Evolutionary conservation across 1,140 invertebrate genomes (phyloP).

Genomic region (Euwallacea similis): DNA sequence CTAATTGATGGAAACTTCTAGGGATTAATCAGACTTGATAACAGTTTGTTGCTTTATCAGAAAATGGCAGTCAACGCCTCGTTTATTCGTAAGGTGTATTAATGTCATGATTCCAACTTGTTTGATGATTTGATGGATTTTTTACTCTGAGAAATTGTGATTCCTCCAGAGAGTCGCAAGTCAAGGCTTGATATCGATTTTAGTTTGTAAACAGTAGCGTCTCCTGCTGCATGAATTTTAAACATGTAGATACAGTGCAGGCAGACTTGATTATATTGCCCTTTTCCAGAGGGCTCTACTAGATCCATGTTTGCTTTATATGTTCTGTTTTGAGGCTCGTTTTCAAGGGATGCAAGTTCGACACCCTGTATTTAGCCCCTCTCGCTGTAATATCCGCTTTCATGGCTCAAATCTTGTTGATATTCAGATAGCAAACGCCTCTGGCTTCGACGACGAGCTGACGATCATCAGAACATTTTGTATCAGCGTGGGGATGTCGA

Average conservation of each 20-base stretch:
- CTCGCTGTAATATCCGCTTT: conserved; percentile 6
- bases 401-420: conserved; percentile 15
- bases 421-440: conserved; percentile 23
- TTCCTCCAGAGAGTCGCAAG: background rate
- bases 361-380: background rate
- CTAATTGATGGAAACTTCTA: conserved; percentile 15
- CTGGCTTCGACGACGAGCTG: conserved; percentile 14
- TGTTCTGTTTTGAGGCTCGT: too few species aligned
- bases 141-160: too few species aligned
- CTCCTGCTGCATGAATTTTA: conserved; percentile 11
- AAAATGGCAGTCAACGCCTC: conserved; percentile 3
- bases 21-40: conserved; percentile 16
- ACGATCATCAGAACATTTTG: conserved; percentile 14
- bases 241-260: background rate
- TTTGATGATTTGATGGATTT: too few species aligned
- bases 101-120: background rate
- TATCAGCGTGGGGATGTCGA: conserved; percentile 24
- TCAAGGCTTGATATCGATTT: conserved; percentile 4
- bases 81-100: background rate
- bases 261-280: background rate
- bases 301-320: too few species aligned
- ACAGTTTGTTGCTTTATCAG: conserved; percentile 21
- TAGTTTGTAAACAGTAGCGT: conserved; percentile 14
- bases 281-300: background rate
- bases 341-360: background rate